Evolutionary conservation across 2,113 vertebrate species (phyloP).

Genomic region (Podarcis muralis): DNA sequence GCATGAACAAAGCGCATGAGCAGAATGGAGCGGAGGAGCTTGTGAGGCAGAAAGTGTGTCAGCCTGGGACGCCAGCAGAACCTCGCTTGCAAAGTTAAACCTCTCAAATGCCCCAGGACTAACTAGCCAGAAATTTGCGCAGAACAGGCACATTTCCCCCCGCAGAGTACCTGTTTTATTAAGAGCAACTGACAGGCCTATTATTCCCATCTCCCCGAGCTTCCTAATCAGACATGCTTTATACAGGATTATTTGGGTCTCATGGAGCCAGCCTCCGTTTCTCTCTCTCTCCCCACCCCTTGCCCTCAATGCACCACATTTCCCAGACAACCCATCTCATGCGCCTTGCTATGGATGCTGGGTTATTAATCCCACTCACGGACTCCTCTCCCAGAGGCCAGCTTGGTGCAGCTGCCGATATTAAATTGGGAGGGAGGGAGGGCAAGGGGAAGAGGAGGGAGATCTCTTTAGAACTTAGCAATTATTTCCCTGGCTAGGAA

Average conservation of each 20-base stretch:
- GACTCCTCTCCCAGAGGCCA: slow-evolving; percentile 5
- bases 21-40: neutral
- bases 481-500: neutral
- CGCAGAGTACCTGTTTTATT: neutral
- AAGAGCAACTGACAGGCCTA: neutral
- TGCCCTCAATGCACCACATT: neutral
- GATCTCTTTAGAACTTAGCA: neutral
- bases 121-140: neutral
- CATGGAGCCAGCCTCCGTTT: neutral
- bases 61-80: neutral
- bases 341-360: neutral
- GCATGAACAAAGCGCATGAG: neutral
- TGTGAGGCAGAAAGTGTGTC: neutral
- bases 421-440: slow-evolving; percentile 14
- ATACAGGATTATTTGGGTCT: neutral
- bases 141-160: neutral
- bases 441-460: neutral
- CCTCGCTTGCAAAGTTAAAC: neutral
- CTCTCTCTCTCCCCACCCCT: rapidly evolving
- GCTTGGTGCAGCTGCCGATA: slow-evolving; percentile 8
- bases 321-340: neutral
- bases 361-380: neutral
- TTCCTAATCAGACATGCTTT: neutral
- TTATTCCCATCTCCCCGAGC: neutral
- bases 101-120: no score